phyloP scores from a whole-genome alignment of 2,888 invertebrate species.

The Eristalis pertinax region DNA sequence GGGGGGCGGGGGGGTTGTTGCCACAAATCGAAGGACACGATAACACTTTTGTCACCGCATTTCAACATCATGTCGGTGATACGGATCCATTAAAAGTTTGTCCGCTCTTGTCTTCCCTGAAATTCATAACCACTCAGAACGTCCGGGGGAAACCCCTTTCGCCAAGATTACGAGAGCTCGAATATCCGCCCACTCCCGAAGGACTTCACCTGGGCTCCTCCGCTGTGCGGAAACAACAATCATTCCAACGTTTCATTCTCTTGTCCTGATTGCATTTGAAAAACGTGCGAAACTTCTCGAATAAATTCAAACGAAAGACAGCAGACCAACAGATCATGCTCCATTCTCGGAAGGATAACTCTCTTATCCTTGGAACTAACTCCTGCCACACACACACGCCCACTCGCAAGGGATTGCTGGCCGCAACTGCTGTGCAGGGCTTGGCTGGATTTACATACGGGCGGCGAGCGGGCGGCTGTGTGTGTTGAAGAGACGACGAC shows the following conservation, averaged over 20 bases:
- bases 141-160: background rate
- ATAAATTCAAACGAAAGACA: slow-evolving; percentile 65
- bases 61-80: background rate
- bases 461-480: background rate
- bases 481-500: background rate
- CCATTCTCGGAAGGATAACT: slow-evolving; percentile 36
- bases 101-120: background rate
- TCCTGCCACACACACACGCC: slow-evolving; percentile 25
- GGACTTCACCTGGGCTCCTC: background rate
- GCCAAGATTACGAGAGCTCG: background rate
- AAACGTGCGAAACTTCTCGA: slow-evolving; percentile 54
- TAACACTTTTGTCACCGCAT: background rate
- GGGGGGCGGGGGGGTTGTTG: no score
- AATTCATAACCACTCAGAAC: background rate
- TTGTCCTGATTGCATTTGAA: slow-evolving; percentile 49
- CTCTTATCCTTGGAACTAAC: slow-evolving; percentile 53
- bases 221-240: slow-evolving; percentile 4
- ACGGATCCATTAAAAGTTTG: background rate
- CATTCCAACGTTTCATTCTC: slow-evolving; percentile 20
- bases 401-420: no score
- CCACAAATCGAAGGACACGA: background rate
- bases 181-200: background rate
- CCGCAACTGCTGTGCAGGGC: slow-evolving; percentile 18
- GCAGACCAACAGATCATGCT: slow-evolving; percentile 26
- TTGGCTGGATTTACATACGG: slow-evolving; percentile 49